Evolutionary conservation across 2,888 invertebrate species (phyloP).

Genomic region (Cephus pulcher): DNA sequence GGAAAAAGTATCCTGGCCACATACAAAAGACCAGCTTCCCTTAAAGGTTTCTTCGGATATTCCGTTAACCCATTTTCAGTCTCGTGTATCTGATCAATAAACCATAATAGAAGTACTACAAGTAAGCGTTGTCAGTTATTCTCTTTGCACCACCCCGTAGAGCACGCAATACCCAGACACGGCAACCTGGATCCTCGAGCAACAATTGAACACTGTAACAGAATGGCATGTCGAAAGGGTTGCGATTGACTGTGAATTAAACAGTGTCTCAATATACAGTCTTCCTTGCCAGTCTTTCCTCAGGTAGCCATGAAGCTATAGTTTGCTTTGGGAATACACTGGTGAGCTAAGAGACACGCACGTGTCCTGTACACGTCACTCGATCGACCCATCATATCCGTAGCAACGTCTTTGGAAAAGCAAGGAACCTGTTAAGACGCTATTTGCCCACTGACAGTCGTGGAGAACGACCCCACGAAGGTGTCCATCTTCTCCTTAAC

Average conservation of each 20-base stretch:
- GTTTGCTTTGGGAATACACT: not conserved
- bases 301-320: not conserved
- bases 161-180: not conserved
- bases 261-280: not conserved
- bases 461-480: not conserved
- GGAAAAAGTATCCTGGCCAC: conserved; percentile 83
- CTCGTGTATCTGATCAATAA: not conserved
- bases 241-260: not conserved
- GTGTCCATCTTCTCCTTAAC: not conserved
- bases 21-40: conserved; percentile 68
- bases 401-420: conserved; percentile 35
- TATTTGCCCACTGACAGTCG: not conserved
- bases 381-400: conserved; percentile 45
- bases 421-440: not conserved
- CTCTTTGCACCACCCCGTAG: not conserved
- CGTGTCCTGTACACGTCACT: conserved; percentile 19
- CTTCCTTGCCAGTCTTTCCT: not conserved
- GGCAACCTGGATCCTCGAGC: not conserved
- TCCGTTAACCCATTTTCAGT: not conserved
- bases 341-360: not conserved
- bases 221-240: not conserved
- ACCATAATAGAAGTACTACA: not conserved
- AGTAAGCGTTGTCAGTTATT: not conserved
- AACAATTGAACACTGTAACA: not conserved
- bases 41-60: not conserved